Percentiles rank a stretch among this genome's conserved stretches.
phyloP scores from a whole-genome alignment of 2,888 invertebrate species.

The Pristionchus mayeri region DNA sequence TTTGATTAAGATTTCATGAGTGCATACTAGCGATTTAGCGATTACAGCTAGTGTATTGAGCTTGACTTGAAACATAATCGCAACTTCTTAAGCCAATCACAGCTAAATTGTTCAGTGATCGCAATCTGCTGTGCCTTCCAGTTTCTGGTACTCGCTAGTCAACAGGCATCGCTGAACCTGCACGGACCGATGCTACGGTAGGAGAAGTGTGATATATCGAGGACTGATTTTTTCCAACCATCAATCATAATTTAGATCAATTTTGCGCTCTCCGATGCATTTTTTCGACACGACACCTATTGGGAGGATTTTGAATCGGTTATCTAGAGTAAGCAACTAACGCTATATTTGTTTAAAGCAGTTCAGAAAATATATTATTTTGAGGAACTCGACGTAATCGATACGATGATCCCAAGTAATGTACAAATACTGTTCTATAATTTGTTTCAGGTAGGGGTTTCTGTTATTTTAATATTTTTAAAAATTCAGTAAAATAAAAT shows the following conservation, averaged over 20 bases:
- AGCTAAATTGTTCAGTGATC: background rate
- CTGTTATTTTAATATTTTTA: no score
- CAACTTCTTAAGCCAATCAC: background rate
- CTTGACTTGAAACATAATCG: no score
- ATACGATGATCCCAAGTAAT: constrained; percentile 59
- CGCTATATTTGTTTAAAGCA: background rate
- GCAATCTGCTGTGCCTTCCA: constrained; percentile 57
- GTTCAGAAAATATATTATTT: no score
- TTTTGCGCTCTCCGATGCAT: constrained; percentile 73
- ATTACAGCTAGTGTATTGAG: no score
- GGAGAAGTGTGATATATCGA: no score
- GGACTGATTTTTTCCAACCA: background rate
- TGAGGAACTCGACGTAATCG: constrained; percentile 70
- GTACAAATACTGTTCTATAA: constrained; percentile 59
- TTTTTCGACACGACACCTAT: constrained; percentile 77
- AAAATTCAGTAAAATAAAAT: no score
- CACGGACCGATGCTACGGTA: constrained; percentile 70
- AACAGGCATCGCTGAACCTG: constrained; percentile 62
- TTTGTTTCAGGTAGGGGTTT: constrained; percentile 52
- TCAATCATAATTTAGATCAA: no score
- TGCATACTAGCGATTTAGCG: no score
- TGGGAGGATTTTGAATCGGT: constrained; percentile 75
- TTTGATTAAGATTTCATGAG: no score
- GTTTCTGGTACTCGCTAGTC: constrained; percentile 55
- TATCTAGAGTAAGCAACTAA: constrained; percentile 52